Base-by-base conservation (phyloP, 2,797 vertebrate species). In the Silurus lanzhouensis region DNA sequence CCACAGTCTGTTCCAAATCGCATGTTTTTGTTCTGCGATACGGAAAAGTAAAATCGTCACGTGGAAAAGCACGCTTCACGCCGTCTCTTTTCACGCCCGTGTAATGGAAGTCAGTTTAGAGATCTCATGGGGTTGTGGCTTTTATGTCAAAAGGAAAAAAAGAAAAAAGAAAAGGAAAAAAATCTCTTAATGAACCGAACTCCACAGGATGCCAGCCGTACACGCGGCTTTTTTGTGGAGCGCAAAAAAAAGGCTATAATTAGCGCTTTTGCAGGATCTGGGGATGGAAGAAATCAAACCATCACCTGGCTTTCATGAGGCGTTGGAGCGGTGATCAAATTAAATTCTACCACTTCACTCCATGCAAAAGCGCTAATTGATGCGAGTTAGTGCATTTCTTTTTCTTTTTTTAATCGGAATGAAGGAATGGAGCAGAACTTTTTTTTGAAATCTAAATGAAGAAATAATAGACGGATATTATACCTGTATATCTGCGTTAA, bases 151-250 rank as follows among this genome's bases (percentile, higher is more conserved):
- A 79, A 76, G 15, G 31, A 38, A 38, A 38, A 38, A 76, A 76
- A 78, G 46, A 31, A 31, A n/a, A 74, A 22, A 46, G 15, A 75
- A 60, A 38, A 60, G 20, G 22, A 22, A 44, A 44, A 78, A 78
- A 78, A n/a, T 78, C 31, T 38, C 10, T 78, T 78, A 79, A 79
- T 61, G 77, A 79, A 25, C 31, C 25, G 9, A 44, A 79, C 58
- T 79, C 60, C 20, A 46, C 58, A 63, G 31, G 31, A 61, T n/a
- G 77, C 58, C 13, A 5, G n/a, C 20, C 38, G 22, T 22, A 46
- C 31, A 46, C 8, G 27, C 8, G 12, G 0, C 61, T 78, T 44
- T 61, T 76, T 61, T n/a, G 10, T 13, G 19, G 20, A 46, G 22
- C 14, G 31, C 10, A 44, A 31, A 44, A 9, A 13, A 63, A 46